Base-by-base conservation (phyloP, 2,888 invertebrate species). In the Agelastica alni region DNA sequence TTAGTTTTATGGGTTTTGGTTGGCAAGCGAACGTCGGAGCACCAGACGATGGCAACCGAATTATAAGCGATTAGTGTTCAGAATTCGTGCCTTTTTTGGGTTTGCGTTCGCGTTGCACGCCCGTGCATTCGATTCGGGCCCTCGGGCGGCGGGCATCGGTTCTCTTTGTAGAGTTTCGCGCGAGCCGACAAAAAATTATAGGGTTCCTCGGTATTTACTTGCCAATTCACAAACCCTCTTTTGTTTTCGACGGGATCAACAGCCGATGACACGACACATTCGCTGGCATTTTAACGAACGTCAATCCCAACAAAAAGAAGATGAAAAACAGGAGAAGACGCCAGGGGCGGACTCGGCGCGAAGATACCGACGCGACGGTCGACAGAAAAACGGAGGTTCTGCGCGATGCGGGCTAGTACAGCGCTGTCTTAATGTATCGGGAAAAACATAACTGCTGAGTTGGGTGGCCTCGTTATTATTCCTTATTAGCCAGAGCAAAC, bases 121-220 rank as follows among this genome's bases (percentile, higher is more conserved):
- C 51, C 10, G 43, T 44, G 44, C 44, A 44, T 59, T 51, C 34
- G 51, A 28, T 43, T 60, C 32, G 51, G 32, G 36, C 53, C 59
- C 55, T 52, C 43, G 32, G 51, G 59, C 51, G 43, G 13, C 34
- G 37, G 30, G 31, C 47, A 9, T 43, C 54, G 44, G 31, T 57
- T 43, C 56, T 55, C 59, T 60, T 60, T 60, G 59, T 52, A 34
- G 13, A 20, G 45, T n/a, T 51, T 42, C 42, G 48, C 51, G 41
- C 36, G 54, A 46, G 57, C 59, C 59, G 59, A 52, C 59, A 55
- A 52, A 53, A 60, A 60, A 60, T 60, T 60, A 60, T 51, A 60
- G 57, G 59, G 48, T 48, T 54, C 57, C 56, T 20, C 36, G 51
- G 52, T 52, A 59, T 59, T 57, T 54, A 59, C 56, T 54, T 56